Evolutionary conservation across 2,797 vertebrate species (phyloP), one percentile per base, ranked within the genome.

Genomic region (Parotocinclus haroldoi): DNA sequence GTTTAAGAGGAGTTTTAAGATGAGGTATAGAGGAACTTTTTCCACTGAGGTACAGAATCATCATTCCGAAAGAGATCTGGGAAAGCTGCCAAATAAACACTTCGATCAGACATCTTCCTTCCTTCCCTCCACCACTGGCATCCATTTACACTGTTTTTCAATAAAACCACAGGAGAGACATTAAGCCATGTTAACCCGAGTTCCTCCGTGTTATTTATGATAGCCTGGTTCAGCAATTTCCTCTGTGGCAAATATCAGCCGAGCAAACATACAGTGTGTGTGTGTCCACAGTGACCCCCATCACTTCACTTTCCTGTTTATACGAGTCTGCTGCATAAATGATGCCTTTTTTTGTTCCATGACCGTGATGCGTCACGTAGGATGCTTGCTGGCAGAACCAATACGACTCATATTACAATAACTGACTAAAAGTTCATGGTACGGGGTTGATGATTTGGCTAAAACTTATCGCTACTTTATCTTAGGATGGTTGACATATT

Each of bases 301-400:
- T 70, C 55, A 64, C 68, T 54, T 64, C 48, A 19, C 7, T 18
- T 70, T 58, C 68, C 60, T 70, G 68, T 70, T 62, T 67, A 62
- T 57, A 54, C 11, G 19, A 9, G 39, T 45, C 45, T 18, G n/a
- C 12, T 38, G 36, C 60, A 70, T 50, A 63, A 63, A 51, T 44
- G 12, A 58, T 63, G 38, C 19, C 46, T 37, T 18, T n/a, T 37
- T 19, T 51, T 58, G 12, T 51, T 57, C 36, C 11, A 19, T 48
- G 42, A 27, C 27, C n/a, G n/a, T 27, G 27, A 27, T 27, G 5
- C 5, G 27, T 27, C 2, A 27, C 5, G 27, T 27, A 2, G 27
- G 27, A 27, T 27, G 27, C 27, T 5, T 27, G 27, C 5, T 27
- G 27, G 27, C 27, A 27, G 27, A 27, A 27, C 27, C 27, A 27